Base-by-base conservation (phyloP, 2,113 vertebrate species). In the Rutilus rutilus region DNA sequence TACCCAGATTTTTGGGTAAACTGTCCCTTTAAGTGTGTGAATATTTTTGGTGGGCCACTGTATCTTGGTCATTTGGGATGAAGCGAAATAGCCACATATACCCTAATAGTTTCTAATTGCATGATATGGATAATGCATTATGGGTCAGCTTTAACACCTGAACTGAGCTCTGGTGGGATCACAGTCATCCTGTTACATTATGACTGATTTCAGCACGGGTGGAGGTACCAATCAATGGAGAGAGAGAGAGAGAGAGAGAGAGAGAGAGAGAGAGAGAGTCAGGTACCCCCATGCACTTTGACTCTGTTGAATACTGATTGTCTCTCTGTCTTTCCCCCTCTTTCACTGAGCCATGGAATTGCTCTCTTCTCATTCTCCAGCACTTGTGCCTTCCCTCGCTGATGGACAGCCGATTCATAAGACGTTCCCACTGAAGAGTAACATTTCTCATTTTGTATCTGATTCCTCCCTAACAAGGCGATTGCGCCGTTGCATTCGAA, bases 401-500 rank as follows among this genome's bases (percentile, higher is more conserved):
- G 78, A 83, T 62, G 76, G 78, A 80, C 78, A 23, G 78, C 21
- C 54, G 78, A 88, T 86, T 88, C 67, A 83, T 57, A 78, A 86
- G 87, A 83, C 74, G 79, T 84, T 79, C 86, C 85, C 77, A 85
- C 62, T 84, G 85, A 83, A 85, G 90, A 87, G 87, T 87, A 86
- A 89, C 88, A 57, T 76, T 86, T 87, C 83, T 87, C 88, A 85
- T 89, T 21, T 65, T 27, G 74, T 19, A 88, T 86, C 6, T 27
- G 84, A 89, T 90, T 30, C 88, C 86, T 85, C 76, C 65, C 81
- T 90, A 89, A 93, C 88, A 90, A 90, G 79, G 85, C 88, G 88
- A 88, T 84, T 82, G 5, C 85, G 76, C 19, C 4, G 85, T 90
- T 90, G 91, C 92, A 90, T 92, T 90, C 92, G 87, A 92, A 93